Percentiles rank a stretch among this genome's conserved stretches.
phyloP scores from a whole-genome alignment of 2,113 vertebrate genomes.

The Pluvianellus socialis region DNA sequence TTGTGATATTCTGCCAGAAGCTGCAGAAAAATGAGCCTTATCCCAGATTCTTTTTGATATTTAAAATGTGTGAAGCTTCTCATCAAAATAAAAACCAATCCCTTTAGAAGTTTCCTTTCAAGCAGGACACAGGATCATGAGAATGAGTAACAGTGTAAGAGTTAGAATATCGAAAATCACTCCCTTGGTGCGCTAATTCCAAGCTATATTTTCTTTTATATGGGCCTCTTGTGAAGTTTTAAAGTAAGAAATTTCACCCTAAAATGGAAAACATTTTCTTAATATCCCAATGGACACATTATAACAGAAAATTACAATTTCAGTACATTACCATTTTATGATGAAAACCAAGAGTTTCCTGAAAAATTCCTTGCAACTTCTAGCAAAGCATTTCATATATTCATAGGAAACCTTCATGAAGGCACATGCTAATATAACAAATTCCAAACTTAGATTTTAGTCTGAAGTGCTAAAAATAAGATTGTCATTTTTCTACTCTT shows the following conservation, averaged over 20 bases:
- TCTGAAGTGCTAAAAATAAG: neutral
- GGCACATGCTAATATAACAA: neutral
- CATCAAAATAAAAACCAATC: neutral
- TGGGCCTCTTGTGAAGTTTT: neutral
- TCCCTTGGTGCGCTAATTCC: neutral
- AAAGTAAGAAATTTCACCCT: neutral
- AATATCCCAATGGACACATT: neutral
- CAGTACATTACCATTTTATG: neutral
- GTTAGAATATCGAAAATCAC: neutral
- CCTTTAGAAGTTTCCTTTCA: neutral
- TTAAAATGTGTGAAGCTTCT: neutral
- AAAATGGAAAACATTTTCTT: neutral
- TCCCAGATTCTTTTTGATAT: neutral
- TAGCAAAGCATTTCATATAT: neutral
- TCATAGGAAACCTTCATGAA: neutral
- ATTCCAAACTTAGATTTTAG: neutral
- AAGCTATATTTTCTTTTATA: neutral
- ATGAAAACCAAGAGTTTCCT: neutral
- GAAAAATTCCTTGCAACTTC: neutral
- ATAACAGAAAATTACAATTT: neutral
- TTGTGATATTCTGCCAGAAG: neutral
- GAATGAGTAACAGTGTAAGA: neutral
- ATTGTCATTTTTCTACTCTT: neutral
- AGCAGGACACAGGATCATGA: neutral
- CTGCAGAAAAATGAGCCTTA: neutral